Evolutionary conservation across 2,797 vertebrate species (phyloP), one percentile per base, ranked within the genome.

Genomic region (Taenioides sp.): DNA sequence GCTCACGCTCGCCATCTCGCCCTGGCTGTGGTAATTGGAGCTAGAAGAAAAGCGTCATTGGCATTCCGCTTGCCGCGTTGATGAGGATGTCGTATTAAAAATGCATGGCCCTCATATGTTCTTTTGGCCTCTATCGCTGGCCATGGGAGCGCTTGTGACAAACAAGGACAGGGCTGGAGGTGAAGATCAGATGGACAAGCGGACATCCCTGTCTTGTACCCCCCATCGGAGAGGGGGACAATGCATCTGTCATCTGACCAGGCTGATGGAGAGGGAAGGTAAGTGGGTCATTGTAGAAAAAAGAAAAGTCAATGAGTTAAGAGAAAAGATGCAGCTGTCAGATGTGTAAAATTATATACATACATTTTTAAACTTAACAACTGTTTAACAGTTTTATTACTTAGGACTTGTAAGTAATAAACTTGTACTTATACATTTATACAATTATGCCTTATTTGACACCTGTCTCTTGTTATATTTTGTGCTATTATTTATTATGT

Each of bases 21-120:
- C 28, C 76, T 80, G 71, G 40, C 70, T 70, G 80, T 22, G 61
- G 61, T 84, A 86, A 86, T 87, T 87, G 84, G 77, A 74, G 37
- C 77, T 64, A 60, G 83, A 80, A 63, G 71, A 37, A 70, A 87
- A 82, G 73, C 73, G 69, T 82, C 83, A 79, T 91, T 92, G 86
- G 78, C 75, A 93, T 93, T 92, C 91, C 65, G 80, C 80, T 87
- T 87, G 77, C 84, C 80, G 72, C 77, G 17, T 85, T 91, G 89
- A 91, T 87, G 87, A 91, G 87, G 89, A 85, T 69, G 86, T 88
- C 82, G 77, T 90, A 92, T 92, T 92, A 92, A 93, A 92, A 92
- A 93, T 93, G 91, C 86, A 92, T 90, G 90, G 85, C 84, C 72
- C 87, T 85, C 83, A 70, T 88, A 67, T 71, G 75, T 90, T 91